A percentile compares a stretch with the other conserved stretches of the same genome.
These are phyloP conservation scores for Eubasilissa splendida DNA, from an alignment of 2,888 invertebrate genomes.

Conservation along the genomic window DNA sequence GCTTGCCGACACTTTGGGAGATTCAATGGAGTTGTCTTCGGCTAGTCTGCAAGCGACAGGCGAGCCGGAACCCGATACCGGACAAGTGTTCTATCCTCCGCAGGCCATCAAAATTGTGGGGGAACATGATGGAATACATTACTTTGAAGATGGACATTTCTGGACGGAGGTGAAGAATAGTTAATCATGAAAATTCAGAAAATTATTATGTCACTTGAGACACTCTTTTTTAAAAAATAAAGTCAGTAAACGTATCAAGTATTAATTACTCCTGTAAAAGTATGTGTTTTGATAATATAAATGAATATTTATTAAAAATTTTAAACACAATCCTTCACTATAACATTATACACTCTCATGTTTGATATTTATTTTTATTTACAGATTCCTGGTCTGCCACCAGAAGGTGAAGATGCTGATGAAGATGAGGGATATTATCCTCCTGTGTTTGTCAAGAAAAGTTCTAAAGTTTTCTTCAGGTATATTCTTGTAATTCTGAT, in stretches of 20 bases:
- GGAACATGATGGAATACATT: slow-evolving; percentile 90
- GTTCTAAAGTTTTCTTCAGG: slow-evolving; percentile 82
- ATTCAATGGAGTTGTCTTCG: slow-evolving; percentile 59
- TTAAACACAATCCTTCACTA: too few relatives aligned
- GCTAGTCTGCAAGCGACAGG: slow-evolving; percentile 61
- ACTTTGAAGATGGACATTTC: slow-evolving; percentile 94
- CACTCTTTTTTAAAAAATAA: too few relatives aligned
- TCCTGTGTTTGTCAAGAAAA: slow-evolving; percentile 82
- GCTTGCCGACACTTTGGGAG: slow-evolving; percentile 59
- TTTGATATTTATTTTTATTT: slow-evolving; percentile 27
- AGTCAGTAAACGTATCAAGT: too few relatives aligned
- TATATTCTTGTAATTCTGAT: slow-evolving; percentile 56
- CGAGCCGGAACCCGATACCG: slow-evolving; percentile 65
- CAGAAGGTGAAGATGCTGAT: slow-evolving; percentile 84
- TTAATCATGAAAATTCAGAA: background rate
- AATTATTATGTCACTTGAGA: too few relatives aligned
- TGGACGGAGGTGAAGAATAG: slow-evolving; percentile 82
- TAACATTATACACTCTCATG: too few relatives aligned
- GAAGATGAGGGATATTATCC: slow-evolving; percentile 80
- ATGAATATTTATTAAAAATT: too few relatives aligned
- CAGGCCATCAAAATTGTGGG: slow-evolving; percentile 79
- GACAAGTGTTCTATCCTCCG: slow-evolving; percentile 75
- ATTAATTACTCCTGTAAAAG: too few relatives aligned
- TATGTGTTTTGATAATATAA: too few relatives aligned
- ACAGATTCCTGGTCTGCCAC: slow-evolving; percentile 79